Percentiles rank a stretch among this genome's conserved stretches.
Evolutionary conservation across 23 tunicate genomes (phyloP).

Genomic region (Ascidia mentula): DNA sequence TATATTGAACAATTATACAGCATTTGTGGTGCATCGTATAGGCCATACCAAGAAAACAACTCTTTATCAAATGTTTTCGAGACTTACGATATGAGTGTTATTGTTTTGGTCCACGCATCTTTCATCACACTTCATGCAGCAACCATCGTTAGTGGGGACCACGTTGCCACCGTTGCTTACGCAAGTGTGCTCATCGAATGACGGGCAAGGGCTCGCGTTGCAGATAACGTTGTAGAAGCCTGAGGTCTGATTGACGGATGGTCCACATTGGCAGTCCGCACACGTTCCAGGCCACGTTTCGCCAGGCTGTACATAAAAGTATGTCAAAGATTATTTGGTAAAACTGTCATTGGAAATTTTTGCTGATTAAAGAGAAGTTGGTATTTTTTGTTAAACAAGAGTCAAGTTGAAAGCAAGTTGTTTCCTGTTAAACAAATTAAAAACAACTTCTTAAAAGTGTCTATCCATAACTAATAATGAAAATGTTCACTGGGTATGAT

Average conservation of each 20-base stretch:
- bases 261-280: constrained; percentile 47
- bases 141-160: constrained; percentile 79
- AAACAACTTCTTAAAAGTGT: too few relatives aligned
- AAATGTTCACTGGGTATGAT: too few relatives aligned
- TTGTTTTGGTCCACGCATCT: constrained; percentile 63
- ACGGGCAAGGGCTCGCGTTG: constrained; percentile 42
- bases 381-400: too few relatives aligned
- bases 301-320: constrained; percentile 41
- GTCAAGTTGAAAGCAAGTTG: too few relatives aligned
- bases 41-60: too few relatives aligned
- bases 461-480: too few relatives aligned
- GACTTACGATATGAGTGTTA: constrained; percentile 53
- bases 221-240: constrained; percentile 73
- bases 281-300: constrained; percentile 64
- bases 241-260: constrained; percentile 32
- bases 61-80: too few relatives aligned
- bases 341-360: too few relatives aligned
- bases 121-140: constrained; percentile 83
- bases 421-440: too few relatives aligned
- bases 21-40: too few relatives aligned
- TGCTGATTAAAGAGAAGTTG: too few relatives aligned
- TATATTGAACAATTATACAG: too few relatives aligned
- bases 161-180: constrained; percentile 39
- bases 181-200: constrained; percentile 62
- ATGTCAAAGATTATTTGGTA: neutral